Evolutionary conservation across 2,113 vertebrate genomes (phyloP).

Genomic region (Aythya baeri): DNA sequence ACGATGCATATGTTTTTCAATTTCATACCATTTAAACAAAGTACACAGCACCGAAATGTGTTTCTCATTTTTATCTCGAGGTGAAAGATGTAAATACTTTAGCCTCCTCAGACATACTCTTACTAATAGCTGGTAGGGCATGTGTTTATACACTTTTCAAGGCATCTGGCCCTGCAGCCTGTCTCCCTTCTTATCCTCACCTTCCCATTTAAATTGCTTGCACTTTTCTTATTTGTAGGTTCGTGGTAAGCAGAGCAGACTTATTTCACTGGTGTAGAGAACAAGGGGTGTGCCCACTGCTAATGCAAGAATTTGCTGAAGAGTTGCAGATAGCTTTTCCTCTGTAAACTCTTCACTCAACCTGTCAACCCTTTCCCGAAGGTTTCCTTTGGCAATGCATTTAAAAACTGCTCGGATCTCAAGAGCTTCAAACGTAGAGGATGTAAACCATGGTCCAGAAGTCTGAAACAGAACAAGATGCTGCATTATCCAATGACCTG

Average conservation of each 20-base stretch:
- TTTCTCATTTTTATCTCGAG: background rate
- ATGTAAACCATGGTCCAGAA: background rate
- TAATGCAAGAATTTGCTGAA: background rate
- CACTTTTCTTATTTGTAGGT: background rate
- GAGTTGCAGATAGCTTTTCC: background rate
- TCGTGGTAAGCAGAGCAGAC: background rate
- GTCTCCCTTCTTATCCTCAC: background rate
- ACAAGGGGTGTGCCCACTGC: background rate
- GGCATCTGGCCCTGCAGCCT: background rate
- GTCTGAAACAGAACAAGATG: background rate
- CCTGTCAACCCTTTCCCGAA: background rate
- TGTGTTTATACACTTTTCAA: background rate
- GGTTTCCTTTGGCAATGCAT: background rate
- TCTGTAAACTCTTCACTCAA: background rate
- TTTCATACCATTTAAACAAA: background rate
- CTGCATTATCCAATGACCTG: background rate
- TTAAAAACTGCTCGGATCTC: background rate
- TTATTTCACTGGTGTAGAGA: background rate
- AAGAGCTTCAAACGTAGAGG: background rate
- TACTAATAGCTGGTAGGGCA: background rate
- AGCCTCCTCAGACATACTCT: background rate
- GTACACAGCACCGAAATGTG: background rate
- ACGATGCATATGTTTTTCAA: background rate
- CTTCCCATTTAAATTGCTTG: background rate
- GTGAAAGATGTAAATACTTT: background rate